Base-by-base conservation (phyloP, 1,140 invertebrate genomes). In the Micrasema minimum region DNA sequence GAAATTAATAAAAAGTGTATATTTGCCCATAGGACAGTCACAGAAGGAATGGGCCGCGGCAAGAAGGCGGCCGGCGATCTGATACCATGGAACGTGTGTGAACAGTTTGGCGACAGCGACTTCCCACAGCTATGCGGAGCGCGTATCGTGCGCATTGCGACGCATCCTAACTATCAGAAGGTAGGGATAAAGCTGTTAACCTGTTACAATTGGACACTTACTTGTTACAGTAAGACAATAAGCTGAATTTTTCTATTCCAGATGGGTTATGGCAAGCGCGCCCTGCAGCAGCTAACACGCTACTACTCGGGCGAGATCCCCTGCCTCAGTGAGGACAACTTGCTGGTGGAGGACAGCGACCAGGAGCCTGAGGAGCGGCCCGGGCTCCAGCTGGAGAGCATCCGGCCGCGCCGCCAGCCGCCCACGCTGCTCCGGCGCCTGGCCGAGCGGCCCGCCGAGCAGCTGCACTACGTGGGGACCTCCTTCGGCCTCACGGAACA, bases 31-130 rank as follows among this genome's bases (percentile, higher is more conserved):
- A 85, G 83, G 64, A 90, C 90, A 2, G 90, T 99, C 31, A 86
- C 84, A 2, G 90, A 93, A 77, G 92, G 90, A 55, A 83, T 99
- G 55, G 89, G 90, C 0, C 86, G 93, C 73, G 97, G 97, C 2
- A 92, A 93, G 76, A 90, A 95, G 78, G 95, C 96, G 9, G 90
- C 94, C 5, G 98, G 98, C 4, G 98, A 99, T 87, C 84, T 99
- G 9, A 98, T 99, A 76, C 98, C 98, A 0, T 99, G 98, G 98
- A 98, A 96, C 22, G 87, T 99, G 0, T 93, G 95, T 4, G 96
- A 99, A 79, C 96, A 99, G 80, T 99, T 92, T 81, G 92, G 96
- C 73, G 96, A 99, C 81, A 86, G 91, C 72, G 93, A 98, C 79
- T 99, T 99, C 82, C 93, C 96, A 7, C 88, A 90, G 62, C 84